Evolutionary conservation across 2,113 vertebrate species (phyloP).

Genomic region (Panurus biarmicus): DNA sequence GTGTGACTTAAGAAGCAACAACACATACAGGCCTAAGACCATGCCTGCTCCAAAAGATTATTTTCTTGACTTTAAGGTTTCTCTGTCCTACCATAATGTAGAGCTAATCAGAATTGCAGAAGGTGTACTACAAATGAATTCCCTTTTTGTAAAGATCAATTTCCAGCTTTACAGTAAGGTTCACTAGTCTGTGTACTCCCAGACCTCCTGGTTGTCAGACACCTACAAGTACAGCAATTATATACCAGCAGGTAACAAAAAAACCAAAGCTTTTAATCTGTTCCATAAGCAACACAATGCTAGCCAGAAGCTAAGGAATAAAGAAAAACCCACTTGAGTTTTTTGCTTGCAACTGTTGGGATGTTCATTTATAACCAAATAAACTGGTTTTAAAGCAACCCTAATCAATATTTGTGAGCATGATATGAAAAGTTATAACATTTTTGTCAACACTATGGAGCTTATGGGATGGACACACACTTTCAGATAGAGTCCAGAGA

Average conservation of each 20-base stretch:
- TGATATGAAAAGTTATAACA: not conserved
- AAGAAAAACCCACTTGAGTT: not conserved
- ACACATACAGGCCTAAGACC: not conserved
- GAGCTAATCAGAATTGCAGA: not conserved
- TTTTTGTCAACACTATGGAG: not conserved
- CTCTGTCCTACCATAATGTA: not conserved
- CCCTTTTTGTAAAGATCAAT: not conserved
- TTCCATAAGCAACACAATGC: not conserved
- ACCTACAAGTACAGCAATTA: not conserved
- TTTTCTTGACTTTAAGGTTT: not conserved
- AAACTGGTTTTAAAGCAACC: not conserved
- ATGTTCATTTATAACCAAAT: not conserved
- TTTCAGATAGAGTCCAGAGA: not conserved
- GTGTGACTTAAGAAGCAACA: not conserved
- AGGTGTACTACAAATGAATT: not conserved
- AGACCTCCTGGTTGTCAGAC: not conserved
- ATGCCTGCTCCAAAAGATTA: fast-evolving
- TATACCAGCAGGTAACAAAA: not conserved
- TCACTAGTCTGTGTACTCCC: not conserved
- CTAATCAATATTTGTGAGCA: not conserved
- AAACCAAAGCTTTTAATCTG: not conserved
- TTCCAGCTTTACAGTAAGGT: not conserved
- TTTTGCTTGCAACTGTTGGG: not conserved
- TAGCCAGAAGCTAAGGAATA: not conserved
- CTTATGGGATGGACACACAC: not conserved